phyloP scores from a whole-genome alignment of 2,113 vertebrate species.

The Shinisaurus crocodilurus region DNA sequence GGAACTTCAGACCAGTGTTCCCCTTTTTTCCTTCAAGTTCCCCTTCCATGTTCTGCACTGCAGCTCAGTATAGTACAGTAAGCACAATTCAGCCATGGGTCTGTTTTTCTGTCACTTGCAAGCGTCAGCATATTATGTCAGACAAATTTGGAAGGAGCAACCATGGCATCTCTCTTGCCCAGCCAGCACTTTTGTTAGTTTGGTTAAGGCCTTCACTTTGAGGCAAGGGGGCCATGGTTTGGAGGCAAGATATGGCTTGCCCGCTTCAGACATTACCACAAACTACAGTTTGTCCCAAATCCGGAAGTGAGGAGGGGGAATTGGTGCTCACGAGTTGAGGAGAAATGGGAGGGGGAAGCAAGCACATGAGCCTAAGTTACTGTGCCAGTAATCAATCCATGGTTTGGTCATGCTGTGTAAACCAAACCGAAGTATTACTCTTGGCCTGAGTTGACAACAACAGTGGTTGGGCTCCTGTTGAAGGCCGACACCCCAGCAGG shows the following conservation, averaged over 20 bases:
- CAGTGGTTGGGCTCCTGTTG: too few relatives aligned
- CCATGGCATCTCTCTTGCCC: too few relatives aligned
- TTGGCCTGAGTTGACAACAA: too few relatives aligned
- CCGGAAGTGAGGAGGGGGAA: not conserved
- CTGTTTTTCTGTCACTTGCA: not conserved
- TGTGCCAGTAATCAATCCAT: too few relatives aligned
- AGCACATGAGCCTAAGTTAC: too few relatives aligned
- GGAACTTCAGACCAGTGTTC: not conserved
- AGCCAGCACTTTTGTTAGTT: not conserved
- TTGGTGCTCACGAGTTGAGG: too few relatives aligned
- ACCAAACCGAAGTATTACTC: too few relatives aligned
- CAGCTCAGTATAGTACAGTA: not conserved
- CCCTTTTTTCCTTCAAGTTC: slow-evolving; percentile 2
- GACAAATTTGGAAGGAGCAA: not conserved
- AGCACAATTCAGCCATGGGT: not conserved
- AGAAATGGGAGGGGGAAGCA: too few relatives aligned
- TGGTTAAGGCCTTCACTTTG: not conserved
- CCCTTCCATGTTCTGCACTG: not conserved
- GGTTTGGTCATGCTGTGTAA: too few relatives aligned
- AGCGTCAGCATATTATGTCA: not conserved
- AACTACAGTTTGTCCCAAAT: not conserved
- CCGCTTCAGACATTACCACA: not conserved
- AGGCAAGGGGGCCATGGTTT: not conserved
- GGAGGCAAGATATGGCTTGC: not conserved
- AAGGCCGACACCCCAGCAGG: too few relatives aligned